phyloP scores from a whole-genome alignment of 1,140 invertebrate species.

The Centruroides vittatus region DNA sequence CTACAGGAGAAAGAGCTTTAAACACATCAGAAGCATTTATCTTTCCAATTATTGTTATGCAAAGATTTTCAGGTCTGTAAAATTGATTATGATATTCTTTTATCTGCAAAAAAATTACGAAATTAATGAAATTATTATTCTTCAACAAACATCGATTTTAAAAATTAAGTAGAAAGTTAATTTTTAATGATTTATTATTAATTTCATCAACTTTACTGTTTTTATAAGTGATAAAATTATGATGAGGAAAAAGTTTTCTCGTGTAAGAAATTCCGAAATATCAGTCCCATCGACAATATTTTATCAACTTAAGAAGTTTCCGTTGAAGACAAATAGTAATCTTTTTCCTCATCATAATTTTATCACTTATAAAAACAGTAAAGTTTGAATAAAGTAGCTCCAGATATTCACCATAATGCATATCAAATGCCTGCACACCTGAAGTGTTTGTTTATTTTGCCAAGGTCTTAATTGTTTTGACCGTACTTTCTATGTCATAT shows the following conservation, averaged over 20 bases:
- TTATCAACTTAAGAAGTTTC: no score
- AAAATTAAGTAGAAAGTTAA: background rate
- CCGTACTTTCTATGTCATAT: background rate
- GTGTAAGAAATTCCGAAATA: no score
- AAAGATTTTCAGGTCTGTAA: conserved; percentile 81
- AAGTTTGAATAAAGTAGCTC: background rate
- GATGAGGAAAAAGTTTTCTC: no score
- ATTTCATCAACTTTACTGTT: background rate
- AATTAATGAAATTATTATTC: background rate
- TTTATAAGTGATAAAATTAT: no score
- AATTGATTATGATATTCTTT: conserved; percentile 65
- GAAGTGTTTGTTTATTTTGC: no score
- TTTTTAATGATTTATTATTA: background rate
- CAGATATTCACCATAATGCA: background rate
- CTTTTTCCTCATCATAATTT: no score
- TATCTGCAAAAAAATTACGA: conserved; percentile 37
- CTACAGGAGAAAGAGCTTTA: conserved; percentile 49
- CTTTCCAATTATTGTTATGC: conserved; percentile 66
- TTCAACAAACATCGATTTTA: background rate
- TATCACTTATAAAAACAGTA: no score
- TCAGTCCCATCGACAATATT: no score
- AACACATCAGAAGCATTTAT: conserved; percentile 62
- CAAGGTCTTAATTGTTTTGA: no score
- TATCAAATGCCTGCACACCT: background rate
- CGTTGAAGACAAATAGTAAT: no score